Percentiles rank a stretch among this genome's conserved stretches.
Evolutionary conservation across 2,797 vertebrate species (phyloP).

Genomic region (Synanceia verrucosa): DNA sequence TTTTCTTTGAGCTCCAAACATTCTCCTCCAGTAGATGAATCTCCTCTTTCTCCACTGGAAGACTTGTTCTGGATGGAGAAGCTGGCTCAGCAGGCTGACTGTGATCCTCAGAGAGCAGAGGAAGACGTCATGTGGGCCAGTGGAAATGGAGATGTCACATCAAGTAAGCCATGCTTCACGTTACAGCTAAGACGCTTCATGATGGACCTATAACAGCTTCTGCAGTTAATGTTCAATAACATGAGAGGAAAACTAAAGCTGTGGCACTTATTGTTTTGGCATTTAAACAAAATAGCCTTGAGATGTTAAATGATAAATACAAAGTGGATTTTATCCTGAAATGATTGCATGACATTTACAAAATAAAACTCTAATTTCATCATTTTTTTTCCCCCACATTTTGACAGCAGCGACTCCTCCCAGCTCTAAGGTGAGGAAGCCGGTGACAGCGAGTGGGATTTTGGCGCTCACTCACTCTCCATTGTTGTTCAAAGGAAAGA

Average conservation of each 20-base stretch:
- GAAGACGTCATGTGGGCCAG: slow-evolving; percentile 49
- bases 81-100: slow-evolving; percentile 41
- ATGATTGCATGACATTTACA: background rate
- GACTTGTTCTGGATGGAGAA: slow-evolving; percentile 65
- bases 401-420: slow-evolving; percentile 77
- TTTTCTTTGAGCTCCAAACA: slow-evolving; percentile 62
- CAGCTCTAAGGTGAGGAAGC: slow-evolving; percentile 69
- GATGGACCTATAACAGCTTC: background rate
- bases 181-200: background rate
- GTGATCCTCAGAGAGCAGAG: slow-evolving; percentile 44
- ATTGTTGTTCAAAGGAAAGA: slow-evolving; percentile 85
- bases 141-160: slow-evolving; percentile 44
- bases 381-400: background rate
- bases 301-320: background rate
- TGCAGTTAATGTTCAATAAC: background rate
- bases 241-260: background rate
- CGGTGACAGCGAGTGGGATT: slow-evolving; percentile 88
- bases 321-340: background rate
- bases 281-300: background rate
- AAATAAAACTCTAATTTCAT: background rate
- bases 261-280: background rate
- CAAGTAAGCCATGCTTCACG: slow-evolving; percentile 55
- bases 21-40: background rate
- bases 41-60: slow-evolving; percentile 66
- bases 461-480: slow-evolving; percentile 92